Base-by-base conservation (phyloP, 2,888 invertebrate species). In the Oligia fasciuncula region DNA sequence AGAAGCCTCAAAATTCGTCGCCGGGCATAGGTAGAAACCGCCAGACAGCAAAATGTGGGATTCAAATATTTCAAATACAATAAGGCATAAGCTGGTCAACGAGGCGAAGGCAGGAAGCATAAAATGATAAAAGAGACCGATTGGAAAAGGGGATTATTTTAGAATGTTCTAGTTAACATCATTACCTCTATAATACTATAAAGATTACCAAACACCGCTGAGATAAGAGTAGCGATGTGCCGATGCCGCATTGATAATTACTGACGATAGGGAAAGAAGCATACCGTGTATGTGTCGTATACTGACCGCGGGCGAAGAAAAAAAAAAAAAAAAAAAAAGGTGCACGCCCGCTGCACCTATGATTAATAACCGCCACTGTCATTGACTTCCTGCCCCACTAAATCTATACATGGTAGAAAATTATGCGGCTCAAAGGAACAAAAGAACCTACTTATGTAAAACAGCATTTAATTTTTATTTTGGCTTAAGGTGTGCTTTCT, bases 31-130 rank as follows among this genome's bases (percentile, higher is more conserved):
- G 4, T 29, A 49, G 57, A 29, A 80, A 80, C 80, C 29, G 19
- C 19, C 2, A 13, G 23, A 11, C 8, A 29, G 23, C 9, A 6
- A 40, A 68, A 68, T 57, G 8, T 80, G 19, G 11, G 17, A 57
- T 68, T 77, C 13, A 54, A 65, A 54, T 8, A 23, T 51, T n/a
- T 49, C 11, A 67, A 65, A 43, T 79, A 54, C 8, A 35, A 54
- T 43, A 9, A 35, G 14, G 5, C 11, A n/a, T 9, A n/a, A 65
- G 11, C 14, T 79, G 14, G 57, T 40, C 8, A 46, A 57, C 43
- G 23, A 63, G 5, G 35, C 76, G 29, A 51, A 29, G 51, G 29
- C 14, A 29, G 9, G 54, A 23, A 43, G 17, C n/a, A 23, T 23
- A 35, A 69, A 29, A 69, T 35, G 14, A 9, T 35, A 51, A 35